phyloP scores from a whole-genome alignment of 2,113 vertebrate species.

The Petrocephalus microphthalmus region DNA sequence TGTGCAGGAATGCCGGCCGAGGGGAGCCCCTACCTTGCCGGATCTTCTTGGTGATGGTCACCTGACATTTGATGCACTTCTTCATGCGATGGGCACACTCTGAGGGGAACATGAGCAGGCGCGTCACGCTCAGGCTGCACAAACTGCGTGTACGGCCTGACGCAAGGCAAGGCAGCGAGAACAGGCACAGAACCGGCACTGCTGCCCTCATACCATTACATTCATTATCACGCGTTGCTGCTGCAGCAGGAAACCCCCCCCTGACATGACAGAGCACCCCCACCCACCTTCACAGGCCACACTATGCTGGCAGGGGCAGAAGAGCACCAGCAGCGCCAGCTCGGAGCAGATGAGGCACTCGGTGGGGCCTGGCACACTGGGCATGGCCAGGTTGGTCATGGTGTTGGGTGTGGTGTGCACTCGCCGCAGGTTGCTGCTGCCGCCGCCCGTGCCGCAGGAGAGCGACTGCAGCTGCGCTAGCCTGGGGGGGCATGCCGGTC shows the following conservation, averaged over 20 bases:
- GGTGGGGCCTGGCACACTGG: conserved; percentile 62
- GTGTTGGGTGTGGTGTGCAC: conserved; percentile 86
- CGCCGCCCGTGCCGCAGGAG: conserved; percentile 52
- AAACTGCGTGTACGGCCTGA: background rate
- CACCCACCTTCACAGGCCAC: conserved; percentile 87
- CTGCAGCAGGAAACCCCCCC: background rate
- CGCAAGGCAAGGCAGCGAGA: too few species aligned
- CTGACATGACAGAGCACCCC: background rate
- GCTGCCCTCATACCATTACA: background rate
- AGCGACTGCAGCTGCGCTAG: conserved; percentile 69
- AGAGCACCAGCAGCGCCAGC: conserved; percentile 82
- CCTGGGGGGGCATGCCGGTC: conserved; percentile 46
- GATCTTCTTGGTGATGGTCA: conserved; percentile 87
- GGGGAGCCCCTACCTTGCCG: conserved; percentile 72
- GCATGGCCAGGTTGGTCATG: conserved; percentile 83
- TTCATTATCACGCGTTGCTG: background rate
- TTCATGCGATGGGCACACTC: conserved; percentile 97
- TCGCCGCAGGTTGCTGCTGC: conserved; percentile 68
- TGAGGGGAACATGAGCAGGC: conserved; percentile 35
- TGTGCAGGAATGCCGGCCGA: background rate
- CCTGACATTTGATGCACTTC: conserved; percentile 97
- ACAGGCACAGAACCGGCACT: too few species aligned
- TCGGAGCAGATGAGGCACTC: conserved; percentile 98
- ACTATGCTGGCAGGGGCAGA: conserved; percentile 92
- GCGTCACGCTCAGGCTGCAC: background rate